Evolutionary conservation across 2,797 vertebrate species (phyloP).

Genomic region (Phylloscopus collybita): DNA sequence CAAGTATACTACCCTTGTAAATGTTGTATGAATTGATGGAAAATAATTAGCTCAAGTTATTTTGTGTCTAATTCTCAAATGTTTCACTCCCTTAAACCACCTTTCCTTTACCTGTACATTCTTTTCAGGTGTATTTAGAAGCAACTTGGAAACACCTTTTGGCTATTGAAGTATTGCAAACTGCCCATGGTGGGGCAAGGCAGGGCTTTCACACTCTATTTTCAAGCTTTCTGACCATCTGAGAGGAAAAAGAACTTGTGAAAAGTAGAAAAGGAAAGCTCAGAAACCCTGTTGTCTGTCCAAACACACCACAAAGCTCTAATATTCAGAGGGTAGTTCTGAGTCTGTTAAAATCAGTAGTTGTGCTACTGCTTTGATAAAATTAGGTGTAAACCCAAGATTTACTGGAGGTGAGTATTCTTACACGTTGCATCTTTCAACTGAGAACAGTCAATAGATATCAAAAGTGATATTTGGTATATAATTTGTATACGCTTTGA

Average conservation of each 20-base stretch:
- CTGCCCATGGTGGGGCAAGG: fast-evolving
- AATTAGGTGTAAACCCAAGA: not conserved
- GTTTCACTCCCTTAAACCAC: not conserved
- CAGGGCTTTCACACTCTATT: not conserved
- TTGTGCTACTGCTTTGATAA: not conserved
- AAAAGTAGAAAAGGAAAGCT: not conserved
- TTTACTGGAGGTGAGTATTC: not conserved
- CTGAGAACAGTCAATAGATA: not conserved
- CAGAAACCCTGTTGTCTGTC: not conserved
- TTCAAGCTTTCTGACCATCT: not conserved
- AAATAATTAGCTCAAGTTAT: not conserved
- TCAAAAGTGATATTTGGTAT: not conserved
- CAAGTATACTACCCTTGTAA: not conserved
- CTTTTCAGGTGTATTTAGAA: not conserved
- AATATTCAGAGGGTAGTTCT: not conserved
- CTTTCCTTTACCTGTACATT: not conserved
- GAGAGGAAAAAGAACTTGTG: not conserved
- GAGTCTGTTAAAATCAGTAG: not conserved
- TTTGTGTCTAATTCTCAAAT: not conserved
- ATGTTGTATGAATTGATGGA: not conserved
- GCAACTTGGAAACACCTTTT: not conserved
- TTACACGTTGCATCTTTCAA: not conserved
- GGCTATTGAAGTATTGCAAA: not conserved
- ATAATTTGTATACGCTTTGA: not conserved
- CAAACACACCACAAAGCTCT: not conserved